These are phyloP conservation scores for Eidolon dupreanum DNA, from an alignment of 2,797 vertebrate genomes.

Conservation along the genomic window DNA sequence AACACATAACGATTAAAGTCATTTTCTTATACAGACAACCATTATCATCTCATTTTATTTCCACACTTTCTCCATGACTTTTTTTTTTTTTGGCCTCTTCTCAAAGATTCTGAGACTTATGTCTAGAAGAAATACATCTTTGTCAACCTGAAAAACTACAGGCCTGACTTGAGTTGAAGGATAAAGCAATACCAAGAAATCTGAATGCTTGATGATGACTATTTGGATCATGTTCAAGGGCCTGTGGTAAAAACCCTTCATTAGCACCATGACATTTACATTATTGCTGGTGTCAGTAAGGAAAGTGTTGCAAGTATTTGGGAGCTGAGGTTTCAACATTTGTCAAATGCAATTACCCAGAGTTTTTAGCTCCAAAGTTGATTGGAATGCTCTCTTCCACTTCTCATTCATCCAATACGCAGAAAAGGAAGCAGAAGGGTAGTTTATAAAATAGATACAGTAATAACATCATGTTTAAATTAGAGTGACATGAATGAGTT, in stretches of 20 bases:
- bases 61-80: neutral
- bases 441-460: constrained; percentile 72
- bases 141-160: constrained; percentile 27
- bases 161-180: constrained; percentile 40
- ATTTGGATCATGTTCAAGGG: constrained; percentile 58
- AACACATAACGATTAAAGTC: neutral
- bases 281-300: constrained; percentile 58
- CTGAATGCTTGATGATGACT: neutral
- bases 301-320: constrained; percentile 50
- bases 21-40: neutral
- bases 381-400: constrained; percentile 59
- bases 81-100: neutral
- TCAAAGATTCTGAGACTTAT: constrained; percentile 57
- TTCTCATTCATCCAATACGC: constrained; percentile 52
- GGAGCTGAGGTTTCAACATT: constrained; percentile 60
- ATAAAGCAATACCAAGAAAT: constrained; percentile 55
- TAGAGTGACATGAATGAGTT: constrained; percentile 80
- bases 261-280: constrained; percentile 56
- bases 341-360: constrained; percentile 72
- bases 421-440: neutral
- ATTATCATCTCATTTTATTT: neutral
- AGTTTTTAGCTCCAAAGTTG: constrained; percentile 57
- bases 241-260: constrained; percentile 50
- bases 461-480: constrained; percentile 80
- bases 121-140: constrained; percentile 22